Base-by-base conservation (phyloP, 2,113 vertebrate species). In the Zosterops pallidus region DNA sequence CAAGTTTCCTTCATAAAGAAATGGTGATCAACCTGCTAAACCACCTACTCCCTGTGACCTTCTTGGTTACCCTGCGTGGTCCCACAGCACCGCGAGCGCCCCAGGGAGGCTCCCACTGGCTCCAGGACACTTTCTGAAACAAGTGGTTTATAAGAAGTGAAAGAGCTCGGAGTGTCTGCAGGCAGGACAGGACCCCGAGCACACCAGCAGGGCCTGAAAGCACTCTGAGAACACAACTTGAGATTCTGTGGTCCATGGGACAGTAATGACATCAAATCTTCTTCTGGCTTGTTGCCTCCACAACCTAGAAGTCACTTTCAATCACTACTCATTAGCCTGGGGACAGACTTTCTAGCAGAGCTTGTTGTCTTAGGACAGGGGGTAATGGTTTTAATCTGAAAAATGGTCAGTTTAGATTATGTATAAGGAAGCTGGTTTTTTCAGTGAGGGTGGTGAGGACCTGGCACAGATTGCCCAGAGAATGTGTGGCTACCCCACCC, bases 221-320 rank as follows among this genome's bases (percentile, higher is more conserved):
- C 3, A 4, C n/a, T 33, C 33, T n/a, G 21, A 12, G 2, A 10
- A 11, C 37, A 62, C 47, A 76, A 0, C 20, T 5, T 15, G 39
- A 67, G 55, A 37, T 19, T 5, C 22, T n/a, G 11, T 9, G 24
- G 21, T 46, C 55, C 29, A 3, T 0, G 0, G 3, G 0, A 62
- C n/a, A 50, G 22, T 3, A 26, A 23, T 5, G 18, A 59, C 83
- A 67, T 22, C 52, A 24, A 53, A 71, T n/a, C 22, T 44, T 21
- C 2, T 5, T 6, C 2, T 63, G 33, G 41, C 33, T 57, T 24
- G 8, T 5, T 49, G 46, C 39, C 26, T 52, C 65, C 62, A 39
- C 50, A 20, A 47, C 5, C 52, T 70, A 11, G 25, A 47, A 52
- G 56, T 28, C 33, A 21, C 28, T 20, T 31, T 5, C 79, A 37